phyloP scores from a whole-genome alignment of 2,113 vertebrate species.

The Rhineura floridana region DNA sequence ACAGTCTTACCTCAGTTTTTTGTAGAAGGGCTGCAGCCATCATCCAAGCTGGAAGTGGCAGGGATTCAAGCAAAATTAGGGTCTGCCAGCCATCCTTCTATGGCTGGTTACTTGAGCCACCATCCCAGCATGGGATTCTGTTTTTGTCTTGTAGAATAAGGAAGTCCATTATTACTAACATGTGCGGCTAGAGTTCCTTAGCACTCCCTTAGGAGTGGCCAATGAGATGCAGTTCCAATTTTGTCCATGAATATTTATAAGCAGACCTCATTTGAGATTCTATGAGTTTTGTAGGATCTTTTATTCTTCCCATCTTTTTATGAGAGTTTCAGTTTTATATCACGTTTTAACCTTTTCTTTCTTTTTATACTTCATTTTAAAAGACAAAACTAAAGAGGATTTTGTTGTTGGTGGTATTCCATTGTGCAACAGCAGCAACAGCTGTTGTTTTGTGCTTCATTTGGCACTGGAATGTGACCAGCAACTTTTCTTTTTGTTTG shows the following conservation, averaged over 20 bases:
- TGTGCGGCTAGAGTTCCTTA: constrained; percentile 74
- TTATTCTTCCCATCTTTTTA: constrained; percentile 55
- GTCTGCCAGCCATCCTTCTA: constrained; percentile 52
- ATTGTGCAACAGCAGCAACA: constrained; percentile 83
- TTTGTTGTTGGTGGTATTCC: constrained; percentile 46
- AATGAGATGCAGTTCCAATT: constrained; percentile 75
- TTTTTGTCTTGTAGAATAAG: constrained; percentile 79
- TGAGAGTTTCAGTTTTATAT: constrained; percentile 76
- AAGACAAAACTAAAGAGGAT: constrained; percentile 76
- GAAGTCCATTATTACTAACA: constrained; percentile 78
- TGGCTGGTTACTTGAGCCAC: constrained; percentile 71
- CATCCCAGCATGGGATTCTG: constrained; percentile 63
- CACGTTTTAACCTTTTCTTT: constrained; percentile 60
- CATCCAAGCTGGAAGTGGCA: constrained; percentile 36
- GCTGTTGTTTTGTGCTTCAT: constrained; percentile 77
- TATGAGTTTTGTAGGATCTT: constrained; percentile 61
- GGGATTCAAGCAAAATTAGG: constrained; percentile 62
- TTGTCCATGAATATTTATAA: constrained; percentile 80
- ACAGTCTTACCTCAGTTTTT: constrained; percentile 33
- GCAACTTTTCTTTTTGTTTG: constrained; percentile 69
- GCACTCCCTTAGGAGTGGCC: constrained; percentile 70
- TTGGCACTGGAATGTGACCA: constrained; percentile 75
- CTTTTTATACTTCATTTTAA: constrained; percentile 55
- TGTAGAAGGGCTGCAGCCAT: constrained; percentile 49
- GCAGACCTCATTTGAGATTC: constrained; percentile 66